Evolutionary conservation across 37 sponge, comb jelly and placozoan species (phyloP).

Genomic region (Mnemiopsis leidyi): DNA sequence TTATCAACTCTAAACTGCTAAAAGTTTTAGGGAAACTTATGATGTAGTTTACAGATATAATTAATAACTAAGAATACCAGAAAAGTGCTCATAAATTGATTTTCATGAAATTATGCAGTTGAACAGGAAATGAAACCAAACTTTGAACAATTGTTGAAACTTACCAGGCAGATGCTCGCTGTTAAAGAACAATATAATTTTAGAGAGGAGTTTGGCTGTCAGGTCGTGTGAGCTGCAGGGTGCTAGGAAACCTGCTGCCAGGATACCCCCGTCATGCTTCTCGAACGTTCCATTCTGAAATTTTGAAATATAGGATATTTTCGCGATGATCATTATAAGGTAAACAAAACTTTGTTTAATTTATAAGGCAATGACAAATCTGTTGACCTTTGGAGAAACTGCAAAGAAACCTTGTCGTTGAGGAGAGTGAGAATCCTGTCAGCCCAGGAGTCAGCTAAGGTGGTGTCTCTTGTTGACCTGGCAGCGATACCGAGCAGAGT

Average conservation of each 20-base stretch:
- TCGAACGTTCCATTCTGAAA: constrained; percentile 6
- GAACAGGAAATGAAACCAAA: too few species aligned
- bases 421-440: neutral
- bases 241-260: constrained; percentile 15
- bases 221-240: neutral
- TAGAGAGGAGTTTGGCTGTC: neutral
- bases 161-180: neutral
- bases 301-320: neutral
- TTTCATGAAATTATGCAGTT: too few species aligned
- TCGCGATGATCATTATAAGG: too few species aligned
- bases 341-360: too few species aligned
- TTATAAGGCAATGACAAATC: neutral
- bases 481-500: neutral
- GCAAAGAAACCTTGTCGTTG: neutral
- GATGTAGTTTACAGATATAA: too few species aligned
- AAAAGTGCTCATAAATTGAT: too few species aligned
- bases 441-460: neutral
- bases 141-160: neutral
- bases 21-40: too few species aligned
- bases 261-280: neutral
- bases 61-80: too few species aligned
- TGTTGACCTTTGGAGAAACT: neutral
- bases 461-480: neutral
- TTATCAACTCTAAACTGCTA: too few species aligned
- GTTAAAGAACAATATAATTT: neutral